These are phyloP conservation scores for Plecturocebus donacophilus DNA, from an alignment of 2,113 vertebrate species.

Conservation along the genomic window DNA sequence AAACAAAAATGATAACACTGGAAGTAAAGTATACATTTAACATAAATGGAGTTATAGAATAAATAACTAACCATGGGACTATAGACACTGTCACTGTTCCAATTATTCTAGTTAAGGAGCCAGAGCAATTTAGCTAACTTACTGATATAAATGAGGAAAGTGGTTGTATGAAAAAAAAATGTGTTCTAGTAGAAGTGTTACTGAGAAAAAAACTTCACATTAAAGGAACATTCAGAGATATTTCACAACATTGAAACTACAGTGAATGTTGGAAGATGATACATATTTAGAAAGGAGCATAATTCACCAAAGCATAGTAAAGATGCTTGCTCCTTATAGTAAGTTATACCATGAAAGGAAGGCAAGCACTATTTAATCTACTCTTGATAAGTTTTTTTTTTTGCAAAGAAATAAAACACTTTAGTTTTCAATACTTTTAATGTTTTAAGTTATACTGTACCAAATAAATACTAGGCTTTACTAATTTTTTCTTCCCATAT, in stretches of 20 bases:
- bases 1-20: background rate
- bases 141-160: background rate
- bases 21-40: background rate
- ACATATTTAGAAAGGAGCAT: background rate
- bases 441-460: background rate
- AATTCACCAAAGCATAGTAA: background rate
- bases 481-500: background rate
- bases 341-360: background rate
- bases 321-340: background rate
- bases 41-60: background rate
- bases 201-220: background rate
- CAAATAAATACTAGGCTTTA: background rate
- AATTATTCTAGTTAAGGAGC: background rate
- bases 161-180: background rate
- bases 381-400: background rate
- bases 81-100: background rate
- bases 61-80: background rate
- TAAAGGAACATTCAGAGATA: background rate
- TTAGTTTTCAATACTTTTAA: background rate
- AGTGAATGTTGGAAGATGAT: background rate
- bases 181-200: background rate
- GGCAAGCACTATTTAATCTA: background rate
- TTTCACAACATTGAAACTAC: background rate
- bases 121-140: background rate
- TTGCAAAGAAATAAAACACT: background rate